Percentiles rank a stretch among this genome's conserved stretches.
phyloP scores from a whole-genome alignment of 2,113 vertebrate genomes.

The Sebastes schlegelii region DNA sequence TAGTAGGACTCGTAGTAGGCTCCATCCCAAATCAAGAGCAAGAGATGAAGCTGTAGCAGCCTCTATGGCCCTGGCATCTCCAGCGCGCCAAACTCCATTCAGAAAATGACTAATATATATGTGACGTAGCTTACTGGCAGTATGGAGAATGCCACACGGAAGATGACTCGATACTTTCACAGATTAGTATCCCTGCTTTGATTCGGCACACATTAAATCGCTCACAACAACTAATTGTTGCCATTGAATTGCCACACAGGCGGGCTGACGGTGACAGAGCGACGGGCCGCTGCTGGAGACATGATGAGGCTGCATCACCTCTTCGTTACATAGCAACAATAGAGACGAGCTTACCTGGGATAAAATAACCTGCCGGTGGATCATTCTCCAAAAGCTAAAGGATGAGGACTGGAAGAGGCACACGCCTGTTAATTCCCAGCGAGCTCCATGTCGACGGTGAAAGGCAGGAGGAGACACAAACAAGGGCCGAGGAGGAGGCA shows the following conservation, averaged over 20 bases:
- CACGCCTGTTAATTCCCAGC: constrained; percentile 44
- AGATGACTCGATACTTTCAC: neutral
- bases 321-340: constrained; percentile 61
- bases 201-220: neutral
- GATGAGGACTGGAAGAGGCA: constrained; percentile 7
- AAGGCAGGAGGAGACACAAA: constrained; percentile 29
- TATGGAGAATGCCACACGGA: neutral
- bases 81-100: constrained; percentile 13
- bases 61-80: neutral
- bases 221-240: neutral
- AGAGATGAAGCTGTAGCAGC: neutral
- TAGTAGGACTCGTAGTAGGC: neutral
- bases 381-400: constrained; percentile 75
- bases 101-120: neutral
- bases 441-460: constrained; percentile 59
- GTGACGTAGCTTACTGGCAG: neutral
- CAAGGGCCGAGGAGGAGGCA: constrained; percentile 45
- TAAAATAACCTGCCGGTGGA: constrained; percentile 79
- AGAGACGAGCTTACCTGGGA: constrained; percentile 79
- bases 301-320: constrained; percentile 26
- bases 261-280: neutral
- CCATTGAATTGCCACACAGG: neutral
- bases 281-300: constrained; percentile 55
- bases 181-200: neutral
- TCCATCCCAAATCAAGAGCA: constrained; percentile 6